phyloP scores from a whole-genome alignment of 2,888 invertebrate species.

The Hofmannophila pseudospretella region DNA sequence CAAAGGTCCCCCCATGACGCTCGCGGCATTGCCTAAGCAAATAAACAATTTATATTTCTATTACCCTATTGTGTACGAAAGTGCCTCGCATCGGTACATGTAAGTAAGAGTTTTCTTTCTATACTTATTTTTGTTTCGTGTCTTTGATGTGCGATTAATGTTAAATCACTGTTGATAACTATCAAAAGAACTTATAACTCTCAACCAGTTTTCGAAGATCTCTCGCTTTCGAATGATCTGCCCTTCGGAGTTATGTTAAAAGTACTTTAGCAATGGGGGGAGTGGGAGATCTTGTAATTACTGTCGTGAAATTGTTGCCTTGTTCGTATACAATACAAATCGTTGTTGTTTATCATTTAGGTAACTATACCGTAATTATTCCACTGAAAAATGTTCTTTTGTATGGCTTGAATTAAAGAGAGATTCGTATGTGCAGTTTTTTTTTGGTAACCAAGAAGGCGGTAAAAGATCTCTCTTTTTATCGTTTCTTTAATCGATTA shows the following conservation, averaged over 20 bases:
- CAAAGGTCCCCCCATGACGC: no score
- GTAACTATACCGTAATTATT: conserved; percentile 36
- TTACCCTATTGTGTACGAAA: no score
- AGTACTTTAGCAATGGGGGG: not conserved
- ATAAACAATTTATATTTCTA: no score
- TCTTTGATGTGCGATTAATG: conserved; percentile 9
- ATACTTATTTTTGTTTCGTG: no score
- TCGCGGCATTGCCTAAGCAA: no score
- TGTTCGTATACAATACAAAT: conserved; percentile 33
- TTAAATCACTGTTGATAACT: conserved; percentile 30
- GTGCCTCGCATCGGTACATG: no score
- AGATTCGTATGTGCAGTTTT: not conserved
- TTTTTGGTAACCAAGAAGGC: conserved; percentile 15
- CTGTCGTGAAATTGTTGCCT: conserved; percentile 1
- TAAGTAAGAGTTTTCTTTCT: no score
- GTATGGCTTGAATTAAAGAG: conserved; percentile 7
- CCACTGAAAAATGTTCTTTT: conserved; percentile 1
- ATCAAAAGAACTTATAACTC: conserved; percentile 13
- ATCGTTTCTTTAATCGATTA: not conserved
- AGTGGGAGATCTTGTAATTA: not conserved
- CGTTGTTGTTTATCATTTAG: conserved; percentile 34
- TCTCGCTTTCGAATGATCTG: not conserved
- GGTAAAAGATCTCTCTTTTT: conserved; percentile 9
- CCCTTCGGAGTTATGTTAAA: not conserved
- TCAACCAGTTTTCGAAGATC: not conserved